Evolutionary conservation across 2,113 vertebrate species (phyloP).

Genomic region (Myotis lucifugus): DNA sequence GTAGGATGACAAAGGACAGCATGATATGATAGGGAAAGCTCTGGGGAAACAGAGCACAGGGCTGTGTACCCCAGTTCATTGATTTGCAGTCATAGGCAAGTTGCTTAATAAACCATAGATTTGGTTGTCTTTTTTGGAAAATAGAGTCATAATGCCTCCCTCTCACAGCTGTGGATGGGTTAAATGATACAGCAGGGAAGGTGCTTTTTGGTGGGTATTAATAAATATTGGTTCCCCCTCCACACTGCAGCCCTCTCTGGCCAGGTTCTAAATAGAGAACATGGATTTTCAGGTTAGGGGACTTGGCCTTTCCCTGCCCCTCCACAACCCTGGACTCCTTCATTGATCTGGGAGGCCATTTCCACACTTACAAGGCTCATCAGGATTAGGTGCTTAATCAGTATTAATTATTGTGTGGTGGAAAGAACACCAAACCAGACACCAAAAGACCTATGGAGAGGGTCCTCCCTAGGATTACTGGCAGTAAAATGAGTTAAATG

Average conservation of each 20-base stretch:
- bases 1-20: neutral
- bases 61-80: neutral
- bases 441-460: rapidly evolving
- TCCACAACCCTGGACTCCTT: neutral
- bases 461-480: neutral
- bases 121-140: neutral
- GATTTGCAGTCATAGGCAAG: neutral
- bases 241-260: neutral
- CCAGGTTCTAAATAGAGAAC: neutral
- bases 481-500: neutral
- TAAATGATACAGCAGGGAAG: neutral
- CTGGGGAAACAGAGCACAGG: rapidly evolving
- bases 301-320: neutral
- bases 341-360: neutral
- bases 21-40: neutral
- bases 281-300: neutral
- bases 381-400: neutral
- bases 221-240: neutral
- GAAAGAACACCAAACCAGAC: no score
- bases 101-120: neutral
- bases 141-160: neutral
- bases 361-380: neutral
- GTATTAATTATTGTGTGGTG: neutral
- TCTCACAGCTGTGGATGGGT: neutral
- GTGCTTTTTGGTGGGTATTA: neutral